Evolutionary conservation across 2,888 invertebrate genomes (phyloP), one percentile per base, ranked within the genome.

Genomic region (Artemia sinica): DNA sequence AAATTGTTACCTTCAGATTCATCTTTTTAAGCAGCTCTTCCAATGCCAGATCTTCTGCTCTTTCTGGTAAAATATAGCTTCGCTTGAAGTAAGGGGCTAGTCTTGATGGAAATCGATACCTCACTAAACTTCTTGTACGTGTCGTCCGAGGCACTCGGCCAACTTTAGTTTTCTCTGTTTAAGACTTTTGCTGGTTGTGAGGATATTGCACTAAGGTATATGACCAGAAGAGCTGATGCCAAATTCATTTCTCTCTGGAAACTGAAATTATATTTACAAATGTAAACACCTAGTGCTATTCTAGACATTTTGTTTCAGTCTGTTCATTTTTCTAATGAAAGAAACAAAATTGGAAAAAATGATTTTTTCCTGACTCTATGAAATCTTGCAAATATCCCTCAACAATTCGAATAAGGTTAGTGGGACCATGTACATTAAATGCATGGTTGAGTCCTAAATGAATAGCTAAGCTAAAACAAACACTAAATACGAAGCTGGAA

Each of bases 71-170:
- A 58, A 18, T 58, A 18, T 58, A 58, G 14, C 58, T 18, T 58
- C 58, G 58, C 18, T 58, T 58, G 58, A 58, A n/a, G 10, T 58
- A 58, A 14, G 58, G 58, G 11, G 58, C 58, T 58, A 58, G 58
- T 58, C 58, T n/a, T n/a, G 58, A 14, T 1, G 58, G 58, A 18
- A 14, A 58, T 9, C 58, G 58, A 58, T 58, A 58, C 58, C 58
- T n/a, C 58, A 58, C 58, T 18, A 58, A 58, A 58, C 58, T 58
- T 58, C 58, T 58, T 8, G 58, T 18, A 14, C 58, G n/a, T n/a
- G 18, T 58, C 14, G 58, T 58, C 58, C 58, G 58, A n/a, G 58
- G 58, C 1, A 18, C 58, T 18, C 58, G n/a, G 14, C 58, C 58
- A 14, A 58, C 58, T 8, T n/a, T 8, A 8, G n/a, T 18, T 14